Evolutionary conservation across 2,797 vertebrate genomes (phyloP).

Genomic region (Sparus aurata): DNA sequence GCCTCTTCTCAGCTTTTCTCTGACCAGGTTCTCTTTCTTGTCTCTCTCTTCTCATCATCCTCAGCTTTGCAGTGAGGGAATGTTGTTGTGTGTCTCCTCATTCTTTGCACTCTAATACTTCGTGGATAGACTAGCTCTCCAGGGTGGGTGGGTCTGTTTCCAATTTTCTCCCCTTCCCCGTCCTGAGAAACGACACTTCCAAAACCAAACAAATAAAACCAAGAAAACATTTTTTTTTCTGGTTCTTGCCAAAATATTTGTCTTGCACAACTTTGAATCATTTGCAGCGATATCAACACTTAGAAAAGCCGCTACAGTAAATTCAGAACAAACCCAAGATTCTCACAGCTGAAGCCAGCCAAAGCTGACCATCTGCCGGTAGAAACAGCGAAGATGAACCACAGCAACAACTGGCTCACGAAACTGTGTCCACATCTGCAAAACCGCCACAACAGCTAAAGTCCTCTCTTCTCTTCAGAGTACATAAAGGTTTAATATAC

Average conservation of each 20-base stretch:
- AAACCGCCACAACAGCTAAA: constrained; percentile 3
- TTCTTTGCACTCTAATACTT: constrained; percentile 57
- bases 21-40: background rate
- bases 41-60: constrained; percentile 20
- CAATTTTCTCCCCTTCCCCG: constrained; percentile 74
- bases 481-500: background rate
- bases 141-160: constrained; percentile 77
- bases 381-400: constrained; percentile 25
- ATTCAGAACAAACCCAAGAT: constrained; percentile 20
- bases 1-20: constrained; percentile 20
- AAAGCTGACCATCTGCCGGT: constrained; percentile 38
- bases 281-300: constrained; percentile 11
- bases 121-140: constrained; percentile 61
- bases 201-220: constrained; percentile 62
- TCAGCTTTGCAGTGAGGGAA: constrained; percentile 26
- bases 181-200: constrained; percentile 60
- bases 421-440: constrained; percentile 13
- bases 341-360: constrained; percentile 50
- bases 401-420: constrained; percentile 18
- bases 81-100: constrained; percentile 57
- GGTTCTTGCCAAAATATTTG: constrained; percentile 21
- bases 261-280: background rate
- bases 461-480: background rate
- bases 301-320: constrained; percentile 1
- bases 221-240: constrained; percentile 23